Conservation (phyloP, 2,113 vertebrate species). For the Leptobrachium ailaonicum region DNA sequence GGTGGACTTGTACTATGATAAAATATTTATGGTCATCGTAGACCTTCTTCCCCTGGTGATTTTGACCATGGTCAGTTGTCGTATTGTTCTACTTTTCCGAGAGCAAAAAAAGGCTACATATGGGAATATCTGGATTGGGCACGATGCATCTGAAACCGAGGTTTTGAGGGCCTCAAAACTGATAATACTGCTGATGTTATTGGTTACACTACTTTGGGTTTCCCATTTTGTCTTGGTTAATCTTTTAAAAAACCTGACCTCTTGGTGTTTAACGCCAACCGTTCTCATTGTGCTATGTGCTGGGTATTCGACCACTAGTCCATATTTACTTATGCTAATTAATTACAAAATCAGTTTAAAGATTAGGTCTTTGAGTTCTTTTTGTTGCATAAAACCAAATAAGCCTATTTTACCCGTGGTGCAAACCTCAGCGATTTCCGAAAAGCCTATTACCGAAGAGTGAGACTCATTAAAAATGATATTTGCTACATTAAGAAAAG, state of each 20-base stretch:
- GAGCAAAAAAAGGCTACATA: slow-evolving; percentile 55
- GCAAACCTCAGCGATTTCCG: not conserved
- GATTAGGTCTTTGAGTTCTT: slow-evolving; percentile 55
- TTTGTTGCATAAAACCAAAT: slow-evolving; percentile 51
- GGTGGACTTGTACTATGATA: slow-evolving; percentile 56
- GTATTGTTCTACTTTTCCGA: slow-evolving; percentile 54
- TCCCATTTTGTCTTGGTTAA: slow-evolving; percentile 61
- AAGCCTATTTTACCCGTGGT: slow-evolving; percentile 7
- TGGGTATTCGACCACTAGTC: slow-evolving; percentile 60
- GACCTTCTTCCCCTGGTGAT: slow-evolving; percentile 55
- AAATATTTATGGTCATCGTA: slow-evolving; percentile 58
- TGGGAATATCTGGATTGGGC: slow-evolving; percentile 62
- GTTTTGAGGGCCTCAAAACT: slow-evolving; percentile 61
- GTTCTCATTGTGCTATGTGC: slow-evolving; percentile 58
- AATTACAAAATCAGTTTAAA: slow-evolving; percentile 60
- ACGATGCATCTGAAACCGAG: slow-evolving; percentile 59
- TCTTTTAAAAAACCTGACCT: slow-evolving; percentile 56
- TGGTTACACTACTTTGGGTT: slow-evolving; percentile 60
- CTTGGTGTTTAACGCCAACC: slow-evolving; percentile 52
- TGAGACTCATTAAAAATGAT: not conserved
- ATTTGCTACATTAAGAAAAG: no score
- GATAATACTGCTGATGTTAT: slow-evolving; percentile 58
- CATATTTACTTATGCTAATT: slow-evolving; percentile 62
- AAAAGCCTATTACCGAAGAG: not conserved
- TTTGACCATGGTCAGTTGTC: slow-evolving; percentile 56